Conservation (phyloP, 2,888 invertebrate genomes). For the Imbricaverruca yamaguchii region DNA sequence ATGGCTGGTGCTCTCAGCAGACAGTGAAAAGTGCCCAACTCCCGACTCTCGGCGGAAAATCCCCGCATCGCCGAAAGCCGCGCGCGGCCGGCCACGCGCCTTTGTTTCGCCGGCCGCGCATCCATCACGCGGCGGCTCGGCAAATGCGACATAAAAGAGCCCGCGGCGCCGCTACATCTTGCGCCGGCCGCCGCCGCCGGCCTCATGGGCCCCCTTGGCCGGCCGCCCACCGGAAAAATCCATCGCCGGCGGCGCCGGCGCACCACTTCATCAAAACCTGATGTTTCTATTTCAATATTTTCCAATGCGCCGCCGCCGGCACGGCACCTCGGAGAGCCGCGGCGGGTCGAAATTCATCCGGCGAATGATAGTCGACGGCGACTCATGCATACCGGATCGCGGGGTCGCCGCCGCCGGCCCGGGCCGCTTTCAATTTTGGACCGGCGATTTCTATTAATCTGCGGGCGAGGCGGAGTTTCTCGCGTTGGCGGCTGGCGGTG, state of each 20-base stretch:
- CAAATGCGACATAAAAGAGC: conserved; percentile 4
- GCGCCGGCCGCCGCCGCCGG: background rate
- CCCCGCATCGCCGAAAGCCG: no score
- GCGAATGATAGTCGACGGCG: background rate
- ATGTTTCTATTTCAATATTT: conserved; percentile 17
- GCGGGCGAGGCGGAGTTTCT: no score
- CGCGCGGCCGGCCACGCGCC: background rate
- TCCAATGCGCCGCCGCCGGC: background rate
- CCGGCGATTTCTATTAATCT: background rate
- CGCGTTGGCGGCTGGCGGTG: no score
- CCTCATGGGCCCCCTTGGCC: background rate
- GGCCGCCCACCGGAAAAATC: background rate
- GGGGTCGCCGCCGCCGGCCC: no score
- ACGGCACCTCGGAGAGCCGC: background rate
- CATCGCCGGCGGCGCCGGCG: background rate
- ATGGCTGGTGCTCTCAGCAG: no score
- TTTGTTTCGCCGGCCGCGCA: background rate
- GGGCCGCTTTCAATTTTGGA: conserved; percentile 5
- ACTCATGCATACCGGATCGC: background rate
- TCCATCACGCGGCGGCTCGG: background rate
- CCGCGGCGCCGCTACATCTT: background rate
- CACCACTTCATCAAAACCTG: background rate
- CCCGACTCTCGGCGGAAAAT: no score
- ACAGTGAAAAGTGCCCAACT: no score
- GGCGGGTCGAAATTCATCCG: background rate